These are phyloP conservation scores for Oncorhynchus gorbuscha DNA, from an alignment of 2,113 vertebrate genomes.

Conservation along the genomic window DNA sequence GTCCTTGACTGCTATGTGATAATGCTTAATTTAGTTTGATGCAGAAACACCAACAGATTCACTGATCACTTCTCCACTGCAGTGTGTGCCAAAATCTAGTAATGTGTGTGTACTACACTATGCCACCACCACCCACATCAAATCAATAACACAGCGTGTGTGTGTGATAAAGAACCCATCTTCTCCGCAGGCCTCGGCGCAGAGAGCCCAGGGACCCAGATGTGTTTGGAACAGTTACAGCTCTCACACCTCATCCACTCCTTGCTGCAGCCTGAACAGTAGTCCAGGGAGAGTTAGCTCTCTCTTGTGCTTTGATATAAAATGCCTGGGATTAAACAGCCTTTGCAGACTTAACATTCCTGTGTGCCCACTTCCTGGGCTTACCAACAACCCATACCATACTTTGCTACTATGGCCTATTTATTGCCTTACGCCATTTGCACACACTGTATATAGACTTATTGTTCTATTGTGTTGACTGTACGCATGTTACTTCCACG, in stretches of 20 bases:
- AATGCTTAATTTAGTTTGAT: neutral
- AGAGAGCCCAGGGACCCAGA: neutral
- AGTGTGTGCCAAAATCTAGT: too few species aligned
- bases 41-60: neutral
- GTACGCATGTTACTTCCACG: too few species aligned
- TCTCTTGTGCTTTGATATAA: constrained; percentile 27
- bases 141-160: neutral
- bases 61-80: neutral
- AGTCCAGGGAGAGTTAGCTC: constrained; percentile 37
- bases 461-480: too few species aligned
- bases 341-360: constrained; percentile 67
- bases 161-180: neutral
- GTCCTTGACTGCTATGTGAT: neutral
- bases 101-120: too few species aligned
- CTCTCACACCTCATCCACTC: neutral
- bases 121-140: neutral
- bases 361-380: constrained; percentile 23
- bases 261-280: constrained; percentile 38
- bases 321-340: constrained; percentile 48
- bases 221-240: neutral
- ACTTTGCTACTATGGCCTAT: too few species aligned
- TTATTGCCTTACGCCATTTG: too few species aligned
- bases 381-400: neutral
- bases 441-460: too few species aligned
- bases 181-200: neutral